phyloP scores from a whole-genome alignment of 2,888 invertebrate genomes.

The Andrena fulva region DNA sequence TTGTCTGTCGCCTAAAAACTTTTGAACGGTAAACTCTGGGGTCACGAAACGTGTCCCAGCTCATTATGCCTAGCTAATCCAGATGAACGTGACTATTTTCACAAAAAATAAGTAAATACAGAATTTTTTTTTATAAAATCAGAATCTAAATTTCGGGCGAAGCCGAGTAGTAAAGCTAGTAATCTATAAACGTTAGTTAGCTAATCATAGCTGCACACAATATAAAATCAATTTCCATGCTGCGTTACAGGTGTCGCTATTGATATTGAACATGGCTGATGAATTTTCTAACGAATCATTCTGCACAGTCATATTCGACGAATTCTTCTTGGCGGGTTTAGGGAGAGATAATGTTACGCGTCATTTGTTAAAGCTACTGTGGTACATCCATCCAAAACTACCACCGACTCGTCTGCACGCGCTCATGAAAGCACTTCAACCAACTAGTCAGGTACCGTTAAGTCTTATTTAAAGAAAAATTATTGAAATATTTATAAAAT shows the following conservation, averaged over 20 bases:
- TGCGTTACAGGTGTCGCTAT: slow-evolving; percentile 87
- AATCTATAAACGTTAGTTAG: slow-evolving; percentile 3
- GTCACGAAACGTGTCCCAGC: too few relatives aligned
- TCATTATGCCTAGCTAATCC: too few relatives aligned
- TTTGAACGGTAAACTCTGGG: too few relatives aligned
- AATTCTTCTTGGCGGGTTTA: slow-evolving; percentile 96
- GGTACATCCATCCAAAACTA: slow-evolving; percentile 95
- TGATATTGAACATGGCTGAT: slow-evolving; percentile 93
- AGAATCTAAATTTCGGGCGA: too few relatives aligned
- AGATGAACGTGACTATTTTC: too few relatives aligned
- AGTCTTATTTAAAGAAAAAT: neutral
- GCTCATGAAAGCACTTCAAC: slow-evolving; percentile 92
- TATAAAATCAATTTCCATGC: slow-evolving; percentile 2
- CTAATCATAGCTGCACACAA: neutral
- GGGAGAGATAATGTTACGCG: slow-evolving; percentile 96
- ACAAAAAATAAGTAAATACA: too few relatives aligned
- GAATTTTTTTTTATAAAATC: too few relatives aligned
- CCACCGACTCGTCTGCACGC: slow-evolving; percentile 92
- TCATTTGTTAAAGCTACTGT: slow-evolving; percentile 95
- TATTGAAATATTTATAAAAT: neutral
- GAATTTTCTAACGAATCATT: slow-evolving; percentile 97
- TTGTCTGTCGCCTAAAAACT: too few relatives aligned
- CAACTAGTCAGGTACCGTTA: slow-evolving; percentile 84
- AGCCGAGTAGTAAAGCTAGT: too few relatives aligned
- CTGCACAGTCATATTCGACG: slow-evolving; percentile 97